Conservation (phyloP, 2,888 invertebrate genomes). For the Adelphocoris suturalis region DNA sequence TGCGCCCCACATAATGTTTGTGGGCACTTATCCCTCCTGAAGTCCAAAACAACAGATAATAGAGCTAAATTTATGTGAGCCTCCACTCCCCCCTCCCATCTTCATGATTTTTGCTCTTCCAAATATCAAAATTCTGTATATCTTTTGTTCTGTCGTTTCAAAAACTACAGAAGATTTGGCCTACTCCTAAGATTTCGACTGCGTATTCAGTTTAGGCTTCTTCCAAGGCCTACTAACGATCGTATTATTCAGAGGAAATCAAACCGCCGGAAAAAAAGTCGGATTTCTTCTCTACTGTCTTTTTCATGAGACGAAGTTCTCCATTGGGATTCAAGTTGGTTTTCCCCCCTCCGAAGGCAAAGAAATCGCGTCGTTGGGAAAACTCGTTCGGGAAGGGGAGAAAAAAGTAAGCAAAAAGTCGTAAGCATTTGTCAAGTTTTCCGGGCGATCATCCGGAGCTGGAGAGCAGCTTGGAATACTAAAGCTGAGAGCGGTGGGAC, state of each 20-base stretch:
- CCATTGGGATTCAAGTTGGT: slow-evolving; percentile 6
- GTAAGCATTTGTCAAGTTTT: slow-evolving; percentile 29
- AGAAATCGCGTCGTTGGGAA: neutral
- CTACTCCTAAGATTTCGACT: too few species aligned
- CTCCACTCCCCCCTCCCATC: too few species aligned
- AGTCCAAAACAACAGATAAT: too few species aligned
- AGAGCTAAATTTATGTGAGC: too few species aligned
- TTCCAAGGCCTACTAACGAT: neutral
- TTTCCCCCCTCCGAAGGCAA: neutral
- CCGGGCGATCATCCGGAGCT: slow-evolving; percentile 37
- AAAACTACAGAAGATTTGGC: too few species aligned
- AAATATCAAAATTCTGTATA: too few species aligned
- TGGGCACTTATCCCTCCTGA: too few species aligned
- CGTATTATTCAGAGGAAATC: neutral
- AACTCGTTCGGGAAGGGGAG: neutral
- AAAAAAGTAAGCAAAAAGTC: slow-evolving; percentile 2
- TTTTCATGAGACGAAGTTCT: neutral
- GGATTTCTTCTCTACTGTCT: neutral
- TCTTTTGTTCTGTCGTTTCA: too few species aligned
- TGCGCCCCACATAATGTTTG: too few species aligned
- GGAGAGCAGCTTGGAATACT: neutral
- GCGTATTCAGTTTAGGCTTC: too few species aligned
- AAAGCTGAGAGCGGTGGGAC: neutral
- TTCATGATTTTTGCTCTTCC: too few species aligned
- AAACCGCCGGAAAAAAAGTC: neutral